Evolutionary conservation across 1,140 invertebrate species (phyloP), one percentile per base, ranked within the genome.

Genomic region (Danaus plexippus): DNA sequence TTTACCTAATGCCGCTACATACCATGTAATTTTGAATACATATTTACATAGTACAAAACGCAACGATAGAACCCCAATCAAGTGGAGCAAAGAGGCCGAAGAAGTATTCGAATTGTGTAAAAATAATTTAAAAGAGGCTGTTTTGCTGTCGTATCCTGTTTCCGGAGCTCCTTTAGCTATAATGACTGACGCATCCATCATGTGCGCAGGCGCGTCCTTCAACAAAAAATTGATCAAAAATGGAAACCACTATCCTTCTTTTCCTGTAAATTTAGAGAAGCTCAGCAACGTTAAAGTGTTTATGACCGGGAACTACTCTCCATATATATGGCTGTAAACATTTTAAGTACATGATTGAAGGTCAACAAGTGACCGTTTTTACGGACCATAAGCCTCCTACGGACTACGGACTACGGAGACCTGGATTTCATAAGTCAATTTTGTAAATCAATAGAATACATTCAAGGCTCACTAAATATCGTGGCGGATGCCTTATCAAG

Each of bases 361-460:
- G 61, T 41, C 55, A 54, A 51, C 13, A 57, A 32, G 40, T 63
- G 43, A 63, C 52, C n/a, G 47, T 58, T 2, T 63, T 44, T 15
- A 63, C 61, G 2, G 61, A 58, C 47, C 61, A 63, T 42, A 63
- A 61, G 42, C 54, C 59, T 10, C 50, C 57, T 13, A 43, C 57
- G 44, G n/a, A n/a, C n/a, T n/a, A n/a, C n/a, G n/a, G 52, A 11
- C 41, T 59, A 43, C 46, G 57, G 57, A 59, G 18, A 59, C n/a
- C 41, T 59, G 11, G 52, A 59, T 48, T 50, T 54, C 18, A 53
- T 54, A 32, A 59, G 13, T 15, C 57, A 59, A n/a, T 54, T 54
- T 53, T 59, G 57, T 59, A 59, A 47, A 43, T 44, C 51, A 32
- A 59, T 59, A 9, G 10, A 59, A 22, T 47, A 59, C 42, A 54